Percentiles rank a stretch among this genome's conserved stretches.
These are phyloP conservation scores for Dynastes tityus DNA, from an alignment of 2,888 invertebrate species.

Conservation along the genomic window DNA sequence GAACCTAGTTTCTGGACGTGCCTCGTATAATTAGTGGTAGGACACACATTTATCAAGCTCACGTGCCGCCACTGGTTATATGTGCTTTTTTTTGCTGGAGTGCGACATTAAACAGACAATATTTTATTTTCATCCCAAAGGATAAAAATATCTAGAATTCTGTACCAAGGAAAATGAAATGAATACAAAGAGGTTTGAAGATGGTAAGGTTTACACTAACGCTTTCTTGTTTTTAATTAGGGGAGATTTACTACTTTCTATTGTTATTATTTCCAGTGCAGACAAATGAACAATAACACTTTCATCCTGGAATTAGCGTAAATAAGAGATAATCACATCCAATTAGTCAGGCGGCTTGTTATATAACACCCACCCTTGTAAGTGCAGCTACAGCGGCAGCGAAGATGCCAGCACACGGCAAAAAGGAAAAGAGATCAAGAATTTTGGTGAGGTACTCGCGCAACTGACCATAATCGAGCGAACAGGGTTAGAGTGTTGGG, in stretches of 20 bases:
- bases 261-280: not conserved
- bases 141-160: no score
- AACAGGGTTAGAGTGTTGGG: slow-evolving; percentile 30
- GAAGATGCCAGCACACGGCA: not conserved
- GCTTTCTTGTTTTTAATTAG: not conserved
- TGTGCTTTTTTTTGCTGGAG: not conserved
- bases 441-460: slow-evolving; percentile 27
- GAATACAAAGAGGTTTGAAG: no score
- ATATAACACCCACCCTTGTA: slow-evolving; percentile 14
- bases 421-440: not conserved
- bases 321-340: slow-evolving; percentile 27
- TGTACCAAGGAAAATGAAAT: no score
- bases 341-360: slow-evolving; percentile 28
- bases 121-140: not conserved
- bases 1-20: no score
- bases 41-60: no score
- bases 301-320: slow-evolving; percentile 5
- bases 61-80: no score
- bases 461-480: slow-evolving; percentile 45
- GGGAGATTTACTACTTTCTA: not conserved
- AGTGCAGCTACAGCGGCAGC: slow-evolving; percentile 1
- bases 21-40: no score
- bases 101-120: not conserved
- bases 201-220: no score
- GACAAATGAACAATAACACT: slow-evolving; percentile 3